Percentiles rank a stretch among this genome's conserved stretches.
These are phyloP conservation scores for Rhopalosiphum maidis DNA, from an alignment of 1,140 invertebrate genomes.

Conservation along the genomic window DNA sequence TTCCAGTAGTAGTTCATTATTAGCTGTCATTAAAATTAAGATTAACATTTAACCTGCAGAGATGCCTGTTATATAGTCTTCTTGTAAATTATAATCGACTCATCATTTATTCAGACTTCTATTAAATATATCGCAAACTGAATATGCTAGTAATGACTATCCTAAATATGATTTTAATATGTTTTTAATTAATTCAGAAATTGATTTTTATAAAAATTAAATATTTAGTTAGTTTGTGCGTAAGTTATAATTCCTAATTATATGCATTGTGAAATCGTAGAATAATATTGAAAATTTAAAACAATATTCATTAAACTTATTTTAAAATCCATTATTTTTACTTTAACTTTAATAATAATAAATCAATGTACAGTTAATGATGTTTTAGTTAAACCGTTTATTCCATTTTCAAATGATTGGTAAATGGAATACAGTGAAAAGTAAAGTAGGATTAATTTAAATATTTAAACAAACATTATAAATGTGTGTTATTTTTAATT, in stretches of 20 bases:
- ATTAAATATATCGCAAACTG: background rate
- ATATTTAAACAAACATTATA: slow-evolving; percentile 1
- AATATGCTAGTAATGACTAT: background rate
- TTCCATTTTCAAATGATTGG: background rate
- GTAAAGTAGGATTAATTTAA: background rate
- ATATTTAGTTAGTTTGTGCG: background rate
- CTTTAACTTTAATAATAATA: background rate
- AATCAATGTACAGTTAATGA: background rate
- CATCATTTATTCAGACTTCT: background rate
- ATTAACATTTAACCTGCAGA: background rate
- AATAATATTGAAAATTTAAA: background rate
- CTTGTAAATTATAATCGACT: background rate
- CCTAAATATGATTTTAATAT: background rate
- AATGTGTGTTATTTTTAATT: slow-evolving; percentile 5
- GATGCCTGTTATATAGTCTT: background rate
- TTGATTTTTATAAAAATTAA: too few relatives aligned
- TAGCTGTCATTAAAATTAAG: background rate
- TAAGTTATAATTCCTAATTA: background rate
- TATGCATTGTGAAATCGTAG: background rate
- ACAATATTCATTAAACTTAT: background rate
- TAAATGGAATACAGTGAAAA: background rate
- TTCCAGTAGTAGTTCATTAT: background rate
- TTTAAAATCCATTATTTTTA: background rate
- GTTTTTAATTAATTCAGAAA: background rate
- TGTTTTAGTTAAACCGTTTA: background rate